These are phyloP conservation scores for Thymallus thymallus DNA, from an alignment of 2,113 vertebrate genomes.

Conservation along the genomic window DNA sequence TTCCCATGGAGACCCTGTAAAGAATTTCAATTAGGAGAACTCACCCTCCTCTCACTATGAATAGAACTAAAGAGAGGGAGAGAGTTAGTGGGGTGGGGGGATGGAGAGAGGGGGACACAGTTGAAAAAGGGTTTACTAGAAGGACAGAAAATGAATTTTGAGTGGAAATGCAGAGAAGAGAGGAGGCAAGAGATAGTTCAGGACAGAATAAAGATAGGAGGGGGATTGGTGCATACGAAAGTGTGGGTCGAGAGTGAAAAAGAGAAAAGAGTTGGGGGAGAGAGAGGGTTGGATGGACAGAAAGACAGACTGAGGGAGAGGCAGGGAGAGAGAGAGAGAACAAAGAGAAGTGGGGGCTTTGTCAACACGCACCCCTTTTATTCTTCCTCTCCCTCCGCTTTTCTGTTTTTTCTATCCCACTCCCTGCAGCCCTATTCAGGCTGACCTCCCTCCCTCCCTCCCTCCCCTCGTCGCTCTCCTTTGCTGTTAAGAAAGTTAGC, in stretches of 20 bases:
- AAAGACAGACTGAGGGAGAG: background rate
- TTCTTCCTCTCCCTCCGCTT: constrained; percentile 52
- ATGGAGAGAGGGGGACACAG: background rate
- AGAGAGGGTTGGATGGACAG: background rate
- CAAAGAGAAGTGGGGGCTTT: constrained; percentile 52
- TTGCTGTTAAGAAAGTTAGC: constrained; percentile 59
- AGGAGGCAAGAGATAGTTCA: no score
- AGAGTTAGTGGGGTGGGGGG: constrained; percentile 20
- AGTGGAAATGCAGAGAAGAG: background rate
- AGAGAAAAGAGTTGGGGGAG: no score
- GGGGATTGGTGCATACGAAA: no score
- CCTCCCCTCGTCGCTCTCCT: constrained; percentile 36
- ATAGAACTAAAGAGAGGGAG: constrained; percentile 43
- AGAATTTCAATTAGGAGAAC: constrained; percentile 76
- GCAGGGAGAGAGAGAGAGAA: background rate
- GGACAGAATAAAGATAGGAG: no score
- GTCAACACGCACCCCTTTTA: constrained; percentile 55
- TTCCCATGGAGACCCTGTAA: constrained; percentile 73
- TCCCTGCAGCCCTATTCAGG: constrained; percentile 59
- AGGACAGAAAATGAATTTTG: background rate
- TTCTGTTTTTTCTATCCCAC: constrained; percentile 52
- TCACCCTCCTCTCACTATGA: constrained; percentile 39
- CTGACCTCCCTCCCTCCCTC: constrained; percentile 11
- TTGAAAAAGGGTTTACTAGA: no score
- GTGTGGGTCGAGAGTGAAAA: no score